Evolutionary conservation across 2,888 invertebrate species (phyloP), one percentile per base, ranked within the genome.

Genomic region (Nymphalis urticae): DNA sequence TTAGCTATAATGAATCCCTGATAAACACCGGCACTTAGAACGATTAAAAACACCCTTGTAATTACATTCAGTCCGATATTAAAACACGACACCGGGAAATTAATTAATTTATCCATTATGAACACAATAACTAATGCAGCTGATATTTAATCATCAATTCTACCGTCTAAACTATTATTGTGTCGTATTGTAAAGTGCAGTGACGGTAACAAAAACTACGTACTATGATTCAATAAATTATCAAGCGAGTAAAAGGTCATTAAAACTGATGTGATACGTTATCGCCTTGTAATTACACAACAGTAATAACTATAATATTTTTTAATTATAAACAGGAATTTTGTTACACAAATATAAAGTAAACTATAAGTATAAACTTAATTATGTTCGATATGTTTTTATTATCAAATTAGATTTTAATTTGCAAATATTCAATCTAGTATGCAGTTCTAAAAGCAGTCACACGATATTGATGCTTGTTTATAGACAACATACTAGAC

Each of bases 1-100:
- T 92, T 92, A 9, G 81, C 84, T 10, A 90, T 75, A 69, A 92
- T 85, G 74, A 92, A 92, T 27, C 79, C 76, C 68, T 92, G 89
- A 53, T 90, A 92, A 42, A 92, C 80, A 66, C 80, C 80, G 2
- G 88, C 86, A 78, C 86, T 88, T 10, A 90, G 62, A 69, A 91
- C 71, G 66, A 92, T 82, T 66, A 92, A 76, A 19, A 89, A 73
- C 0, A 85, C 75, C 10, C 90, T 80, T 1, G 89, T 90, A 4
- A 84, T 77, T 48, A 85, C 73, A 69, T 87, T 86, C 1, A 86
- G 75, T 36, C 83, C 75, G 1, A 75, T 79, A 69, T 89, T 86
- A 48, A 89, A 82, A 77, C 84, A 87, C 10, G 71, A 68, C 21
- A 68, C 61, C 58, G 65, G 59, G 16, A 72, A 64, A 68, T 64